These are phyloP conservation scores for Sinotaia quadrata DNA, from an alignment of 2,888 invertebrate species.

Conservation along the genomic window DNA sequence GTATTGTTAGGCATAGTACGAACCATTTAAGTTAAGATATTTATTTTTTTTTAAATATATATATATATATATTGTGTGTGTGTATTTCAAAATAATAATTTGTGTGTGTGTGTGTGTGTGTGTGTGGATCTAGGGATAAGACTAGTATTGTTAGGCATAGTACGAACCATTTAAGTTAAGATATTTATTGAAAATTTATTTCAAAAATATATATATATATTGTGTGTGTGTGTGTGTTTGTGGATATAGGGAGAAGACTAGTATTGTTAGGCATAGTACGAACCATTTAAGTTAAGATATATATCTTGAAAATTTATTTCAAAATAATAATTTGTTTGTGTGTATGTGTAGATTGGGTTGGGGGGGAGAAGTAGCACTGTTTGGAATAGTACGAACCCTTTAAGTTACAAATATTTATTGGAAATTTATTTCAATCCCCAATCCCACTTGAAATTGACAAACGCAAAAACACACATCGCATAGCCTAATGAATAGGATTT, in stretches of 20 bases:
- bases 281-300: neutral
- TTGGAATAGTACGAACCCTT: neutral
- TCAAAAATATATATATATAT: too few relatives aligned
- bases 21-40: too few relatives aligned
- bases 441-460: too few relatives aligned
- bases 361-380: neutral
- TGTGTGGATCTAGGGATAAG: neutral
- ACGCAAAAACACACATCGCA: too few relatives aligned
- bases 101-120: constrained; percentile 11
- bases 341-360: constrained; percentile 6
- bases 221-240: constrained; percentile 11
- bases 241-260: neutral
- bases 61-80: too few relatives aligned
- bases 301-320: neutral
- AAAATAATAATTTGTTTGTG: too few relatives aligned
- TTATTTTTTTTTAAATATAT: neutral
- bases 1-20: too few relatives aligned
- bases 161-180: neutral
- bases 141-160: neutral
- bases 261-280: neutral
- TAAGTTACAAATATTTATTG: too few relatives aligned
- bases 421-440: too few relatives aligned
- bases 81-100: too few relatives aligned
- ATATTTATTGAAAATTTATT: neutral
- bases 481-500: too few relatives aligned